Evolutionary conservation across 2,888 invertebrate genomes (phyloP), one percentile per base, ranked within the genome.

Genomic region (Cyrtodaria siliqua): DNA sequence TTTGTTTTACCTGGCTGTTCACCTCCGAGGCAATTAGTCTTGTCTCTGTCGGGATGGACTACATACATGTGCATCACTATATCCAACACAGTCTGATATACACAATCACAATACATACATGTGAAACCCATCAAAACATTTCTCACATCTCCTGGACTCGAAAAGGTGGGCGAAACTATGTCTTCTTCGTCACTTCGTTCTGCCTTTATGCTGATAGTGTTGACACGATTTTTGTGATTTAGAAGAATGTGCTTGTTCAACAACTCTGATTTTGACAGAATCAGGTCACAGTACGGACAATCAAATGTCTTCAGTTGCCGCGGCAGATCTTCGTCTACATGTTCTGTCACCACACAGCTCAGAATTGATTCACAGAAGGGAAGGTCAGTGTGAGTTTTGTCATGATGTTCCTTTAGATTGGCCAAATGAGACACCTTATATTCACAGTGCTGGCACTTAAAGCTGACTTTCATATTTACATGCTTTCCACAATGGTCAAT

Each of bases 211-310:
- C 42, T 18, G 4, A 62, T 20, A 33, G 40, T n/a, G 26, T 71
- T 14, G 23, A 77, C 59, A 40, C 44, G 18, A 26, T 67, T 50
- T 9, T 12, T n/a, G 47, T 72, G 71, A 27, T 77, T 61, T 14
- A 63, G 40, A 8, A 53, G 27, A 16, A 68, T 40, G 57, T 77
- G 77, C 27, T 72, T 33, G 3, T 68, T 50, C 9, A 77, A 47
- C 20, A 62, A 20, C 29, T 40, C 23, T 18, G 53, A 27, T 33
- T 72, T 71, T 20, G 71, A 71, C 27, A 77, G 61, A 27, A 77
- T 38, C 49, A 77, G 29, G 33, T 77, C 77, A 64, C 77, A 72
- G 26, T 71, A 77, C 42, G 77, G 77, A 40, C 77, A 77, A 24
- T 77, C 77, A 60, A 67, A 77, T 1, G 77, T 70, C 14, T 50